Percentiles rank a stretch among this genome's conserved stretches.
Evolutionary conservation across 2,797 vertebrate species (phyloP).

Genomic region (Hippopotamyrus pictus): DNA sequence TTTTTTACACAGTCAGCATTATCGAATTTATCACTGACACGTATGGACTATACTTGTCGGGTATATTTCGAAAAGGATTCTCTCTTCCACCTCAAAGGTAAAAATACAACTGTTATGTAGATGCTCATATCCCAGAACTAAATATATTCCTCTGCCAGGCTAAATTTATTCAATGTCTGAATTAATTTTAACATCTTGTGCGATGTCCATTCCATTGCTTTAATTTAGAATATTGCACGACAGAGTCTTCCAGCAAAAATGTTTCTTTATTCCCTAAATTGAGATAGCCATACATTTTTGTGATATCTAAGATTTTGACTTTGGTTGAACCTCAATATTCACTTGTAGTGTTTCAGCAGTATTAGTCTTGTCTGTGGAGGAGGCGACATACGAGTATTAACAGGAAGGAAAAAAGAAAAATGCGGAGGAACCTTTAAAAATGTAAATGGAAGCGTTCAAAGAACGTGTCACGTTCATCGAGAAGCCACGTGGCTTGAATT

Average conservation of each 20-base stretch:
- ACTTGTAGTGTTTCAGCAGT: background rate
- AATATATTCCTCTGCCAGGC: background rate
- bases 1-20: background rate
- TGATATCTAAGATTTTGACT: background rate
- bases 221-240: background rate
- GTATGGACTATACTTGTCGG: background rate
- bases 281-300: background rate
- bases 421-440: background rate
- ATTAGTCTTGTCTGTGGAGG: background rate
- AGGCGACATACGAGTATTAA: background rate
- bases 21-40: slow-evolving; percentile 7
- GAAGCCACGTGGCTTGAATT: background rate
- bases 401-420: background rate
- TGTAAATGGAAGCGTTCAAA: background rate
- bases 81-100: background rate
- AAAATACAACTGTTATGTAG: background rate
- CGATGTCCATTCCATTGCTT: background rate
- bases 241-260: background rate
- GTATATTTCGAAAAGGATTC: background rate
- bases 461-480: background rate
- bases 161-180: background rate
- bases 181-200: background rate
- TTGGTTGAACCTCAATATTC: background rate
- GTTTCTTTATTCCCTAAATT: background rate
- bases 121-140: background rate